phyloP scores from a whole-genome alignment of 2,888 invertebrate species.

The Polylopha cassiicola region DNA sequence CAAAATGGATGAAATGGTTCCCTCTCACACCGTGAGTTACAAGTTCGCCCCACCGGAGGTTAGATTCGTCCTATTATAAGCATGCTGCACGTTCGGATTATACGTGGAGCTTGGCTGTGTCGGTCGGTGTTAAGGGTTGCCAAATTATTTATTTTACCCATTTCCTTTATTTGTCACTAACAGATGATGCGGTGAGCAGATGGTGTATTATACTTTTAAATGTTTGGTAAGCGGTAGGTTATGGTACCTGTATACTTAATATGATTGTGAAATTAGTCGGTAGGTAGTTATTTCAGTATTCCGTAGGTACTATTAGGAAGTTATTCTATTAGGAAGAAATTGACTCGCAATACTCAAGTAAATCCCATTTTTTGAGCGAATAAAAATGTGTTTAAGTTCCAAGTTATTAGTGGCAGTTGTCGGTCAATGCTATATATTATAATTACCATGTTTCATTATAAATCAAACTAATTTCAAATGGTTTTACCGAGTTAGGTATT shows the following conservation, averaged over 20 bases:
- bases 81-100: constrained; percentile 66
- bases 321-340: too few species aligned
- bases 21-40: constrained; percentile 79
- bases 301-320: too few species aligned
- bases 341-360: too few species aligned
- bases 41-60: constrained; percentile 80
- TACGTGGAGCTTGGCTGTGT: constrained; percentile 68
- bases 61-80: constrained; percentile 60
- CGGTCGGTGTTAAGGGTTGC: constrained; percentile 65
- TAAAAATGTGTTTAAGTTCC: too few species aligned
- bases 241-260: too few species aligned
- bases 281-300: neutral
- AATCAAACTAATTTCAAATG: too few species aligned
- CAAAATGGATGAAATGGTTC: constrained; percentile 85
- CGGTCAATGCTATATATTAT: too few species aligned
- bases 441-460: too few species aligned
- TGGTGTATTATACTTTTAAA: neutral
- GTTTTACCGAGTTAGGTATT: too few species aligned
- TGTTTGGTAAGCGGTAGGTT: constrained; percentile 9
- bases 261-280: neutral
- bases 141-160: constrained; percentile 32
- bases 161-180: constrained; percentile 22
- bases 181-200: neutral
- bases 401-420: too few species aligned
- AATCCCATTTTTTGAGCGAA: too few species aligned